Conservation (phyloP, 2,797 vertebrate species). For the Enteromius anoplus region DNA sequence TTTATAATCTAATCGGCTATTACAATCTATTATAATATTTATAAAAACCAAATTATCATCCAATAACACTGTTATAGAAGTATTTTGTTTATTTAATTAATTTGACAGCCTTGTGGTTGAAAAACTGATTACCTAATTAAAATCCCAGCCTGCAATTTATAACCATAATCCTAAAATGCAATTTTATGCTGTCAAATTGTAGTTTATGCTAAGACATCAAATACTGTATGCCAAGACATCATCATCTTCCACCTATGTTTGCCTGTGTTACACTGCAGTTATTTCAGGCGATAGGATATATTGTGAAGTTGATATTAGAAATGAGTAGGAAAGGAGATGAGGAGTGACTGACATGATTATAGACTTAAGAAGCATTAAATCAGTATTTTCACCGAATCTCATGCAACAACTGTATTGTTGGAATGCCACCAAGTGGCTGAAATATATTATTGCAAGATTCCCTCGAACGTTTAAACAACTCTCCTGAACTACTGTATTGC, state of each 20-base stretch:
- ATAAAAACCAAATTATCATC: background rate
- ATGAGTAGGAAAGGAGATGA: constrained; percentile 1
- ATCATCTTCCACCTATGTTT: background rate
- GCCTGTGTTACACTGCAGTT: background rate
- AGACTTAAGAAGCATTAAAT: background rate
- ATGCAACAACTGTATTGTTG: background rate
- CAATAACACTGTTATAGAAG: background rate
- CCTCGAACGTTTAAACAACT: background rate
- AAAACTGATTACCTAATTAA: background rate
- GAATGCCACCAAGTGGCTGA: constrained; percentile 31
- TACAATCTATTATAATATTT: background rate
- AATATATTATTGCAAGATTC: background rate
- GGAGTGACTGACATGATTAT: constrained; percentile 4
- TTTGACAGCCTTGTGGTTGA: background rate
- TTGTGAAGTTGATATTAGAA: background rate
- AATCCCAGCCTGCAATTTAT: background rate
- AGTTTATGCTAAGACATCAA: background rate
- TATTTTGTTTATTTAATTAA: background rate
- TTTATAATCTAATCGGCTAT: background rate
- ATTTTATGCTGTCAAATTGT: constrained; percentile 8
- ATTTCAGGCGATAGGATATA: background rate
- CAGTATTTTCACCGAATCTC: background rate
- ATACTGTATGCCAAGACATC: background rate
- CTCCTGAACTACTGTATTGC: background rate
- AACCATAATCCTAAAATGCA: background rate